phyloP scores from a whole-genome alignment of 2,888 invertebrate genomes.

The Alcis repandata region DNA sequence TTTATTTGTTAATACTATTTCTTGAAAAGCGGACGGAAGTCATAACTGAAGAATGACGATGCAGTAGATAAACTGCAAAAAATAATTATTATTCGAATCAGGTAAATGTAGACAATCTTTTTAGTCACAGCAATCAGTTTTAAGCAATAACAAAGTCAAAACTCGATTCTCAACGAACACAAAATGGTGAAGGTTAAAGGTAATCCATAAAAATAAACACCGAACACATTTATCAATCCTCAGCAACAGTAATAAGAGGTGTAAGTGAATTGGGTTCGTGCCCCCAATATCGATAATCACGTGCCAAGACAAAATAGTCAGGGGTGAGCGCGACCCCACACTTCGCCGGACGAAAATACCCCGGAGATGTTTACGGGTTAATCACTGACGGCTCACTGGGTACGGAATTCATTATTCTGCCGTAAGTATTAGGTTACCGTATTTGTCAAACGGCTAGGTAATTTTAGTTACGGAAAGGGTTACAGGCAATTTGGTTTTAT shows the following conservation, averaged over 20 bases:
- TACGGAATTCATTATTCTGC: slow-evolving; percentile 63
- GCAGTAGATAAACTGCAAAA: background rate
- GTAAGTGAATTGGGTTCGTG: slow-evolving; percentile 76
- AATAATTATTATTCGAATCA: too few relatives aligned
- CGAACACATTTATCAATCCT: slow-evolving; percentile 66
- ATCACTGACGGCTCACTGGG: slow-evolving; percentile 67
- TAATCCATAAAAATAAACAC: slow-evolving; percentile 40
- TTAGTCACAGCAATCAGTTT: background rate
- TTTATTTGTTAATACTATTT: background rate
- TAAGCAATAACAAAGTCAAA: background rate
- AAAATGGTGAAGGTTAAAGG: slow-evolving; percentile 22
- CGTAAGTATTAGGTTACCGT: slow-evolving; percentile 52
- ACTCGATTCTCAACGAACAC: slow-evolving; percentile 11
- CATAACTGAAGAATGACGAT: background rate
- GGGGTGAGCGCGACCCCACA: slow-evolving; percentile 71
- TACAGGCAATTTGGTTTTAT: slow-evolving; percentile 39
- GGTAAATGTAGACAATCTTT: too few relatives aligned
- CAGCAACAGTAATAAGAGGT: slow-evolving; percentile 69
- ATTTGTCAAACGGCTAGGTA: slow-evolving; percentile 46
- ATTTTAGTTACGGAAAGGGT: slow-evolving; percentile 44
- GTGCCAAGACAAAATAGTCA: slow-evolving; percentile 66
- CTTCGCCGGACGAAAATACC: slow-evolving; percentile 69
- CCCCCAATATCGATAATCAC: slow-evolving; percentile 78
- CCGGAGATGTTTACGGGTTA: slow-evolving; percentile 73
- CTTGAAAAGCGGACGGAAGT: background rate